Percentiles rank a stretch among this genome's conserved stretches.
Evolutionary conservation across 2,113 vertebrate species (phyloP).

Genomic region (Oceanites oceanicus): DNA sequence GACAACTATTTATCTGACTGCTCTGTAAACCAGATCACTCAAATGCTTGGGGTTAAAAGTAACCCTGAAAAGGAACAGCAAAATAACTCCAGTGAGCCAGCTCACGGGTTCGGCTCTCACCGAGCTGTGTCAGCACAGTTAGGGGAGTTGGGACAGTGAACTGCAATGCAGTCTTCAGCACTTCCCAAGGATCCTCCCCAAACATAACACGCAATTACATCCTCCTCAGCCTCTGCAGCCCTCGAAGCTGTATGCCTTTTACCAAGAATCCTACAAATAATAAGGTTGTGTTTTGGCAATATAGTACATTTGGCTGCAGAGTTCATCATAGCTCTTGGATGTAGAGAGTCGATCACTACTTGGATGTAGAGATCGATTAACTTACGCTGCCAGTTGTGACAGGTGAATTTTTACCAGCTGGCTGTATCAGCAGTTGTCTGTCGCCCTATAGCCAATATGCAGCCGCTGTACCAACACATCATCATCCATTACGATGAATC

Average conservation of each 20-base stretch:
- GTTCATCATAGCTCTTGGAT: background rate
- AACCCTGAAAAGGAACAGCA: background rate
- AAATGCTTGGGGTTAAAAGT: background rate
- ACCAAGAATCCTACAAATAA: background rate
- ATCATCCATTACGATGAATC: background rate
- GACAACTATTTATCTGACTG: background rate
- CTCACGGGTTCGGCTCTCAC: slow-evolving; percentile 1
- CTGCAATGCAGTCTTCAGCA: slow-evolving; percentile 35
- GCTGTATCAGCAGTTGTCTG: background rate
- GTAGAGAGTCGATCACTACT: fast-evolving
- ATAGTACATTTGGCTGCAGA: background rate
- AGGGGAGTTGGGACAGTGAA: background rate
- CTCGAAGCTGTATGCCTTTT: background rate
- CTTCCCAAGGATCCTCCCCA: background rate
- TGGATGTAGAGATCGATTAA: background rate
- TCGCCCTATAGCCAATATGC: background rate
- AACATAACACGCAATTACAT: background rate
- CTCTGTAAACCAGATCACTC: background rate
- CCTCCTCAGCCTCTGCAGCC: background rate
- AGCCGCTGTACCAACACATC: background rate
- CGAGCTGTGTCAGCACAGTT: slow-evolving; percentile 18
- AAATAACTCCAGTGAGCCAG: background rate
- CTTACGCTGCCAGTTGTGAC: background rate
- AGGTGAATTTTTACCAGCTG: background rate
- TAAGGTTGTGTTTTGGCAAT: background rate